These are phyloP conservation scores for Vombatus ursinus DNA, from an alignment of 2,113 vertebrate species.

Conservation along the genomic window DNA sequence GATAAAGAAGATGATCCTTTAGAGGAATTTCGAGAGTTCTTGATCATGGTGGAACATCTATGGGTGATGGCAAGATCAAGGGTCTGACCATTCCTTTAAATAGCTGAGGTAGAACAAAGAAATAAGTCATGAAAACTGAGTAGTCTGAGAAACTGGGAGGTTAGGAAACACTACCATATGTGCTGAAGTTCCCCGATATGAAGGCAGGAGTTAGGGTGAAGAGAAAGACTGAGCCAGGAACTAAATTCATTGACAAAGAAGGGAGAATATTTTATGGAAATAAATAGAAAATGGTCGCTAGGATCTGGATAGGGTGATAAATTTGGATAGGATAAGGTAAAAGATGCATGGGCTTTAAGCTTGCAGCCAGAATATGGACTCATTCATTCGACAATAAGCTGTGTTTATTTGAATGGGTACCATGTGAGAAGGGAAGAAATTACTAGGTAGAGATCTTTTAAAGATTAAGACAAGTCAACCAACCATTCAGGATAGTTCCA, in stretches of 20 bases:
- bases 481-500: background rate
- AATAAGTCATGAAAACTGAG: background rate
- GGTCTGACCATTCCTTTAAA: background rate
- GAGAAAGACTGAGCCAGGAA: background rate
- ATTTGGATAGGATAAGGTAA: background rate
- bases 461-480: background rate
- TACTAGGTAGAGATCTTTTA: background rate
- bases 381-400: background rate
- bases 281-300: background rate
- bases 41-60: background rate
- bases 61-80: background rate
- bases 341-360: background rate
- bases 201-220: background rate
- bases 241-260: background rate
- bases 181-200: background rate
- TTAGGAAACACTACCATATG: background rate
- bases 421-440: background rate
- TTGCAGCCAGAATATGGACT: background rate
- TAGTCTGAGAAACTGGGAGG: background rate
- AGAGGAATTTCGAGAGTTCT: background rate
- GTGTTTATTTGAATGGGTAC: background rate
- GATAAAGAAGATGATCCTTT: background rate
- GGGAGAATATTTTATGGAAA: background rate
- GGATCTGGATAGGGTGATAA: background rate
- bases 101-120: background rate